phyloP scores from a whole-genome alignment of 2,888 invertebrate genomes.

The Augochlorella aurata region DNA sequence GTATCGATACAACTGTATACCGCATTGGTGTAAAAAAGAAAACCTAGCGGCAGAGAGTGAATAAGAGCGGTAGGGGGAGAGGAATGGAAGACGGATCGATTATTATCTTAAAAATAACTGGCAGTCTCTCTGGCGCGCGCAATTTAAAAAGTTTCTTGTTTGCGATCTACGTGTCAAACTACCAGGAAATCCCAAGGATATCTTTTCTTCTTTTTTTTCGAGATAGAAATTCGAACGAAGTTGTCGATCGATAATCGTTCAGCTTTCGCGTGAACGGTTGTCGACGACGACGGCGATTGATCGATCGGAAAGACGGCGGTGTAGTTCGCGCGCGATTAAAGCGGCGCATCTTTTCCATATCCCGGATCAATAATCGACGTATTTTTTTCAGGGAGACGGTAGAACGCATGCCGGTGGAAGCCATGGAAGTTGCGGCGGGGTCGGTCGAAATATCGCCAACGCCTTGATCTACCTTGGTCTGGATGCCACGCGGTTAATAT shows the following conservation, averaged over 20 bases:
- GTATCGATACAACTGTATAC: not conserved
- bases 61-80: not conserved
- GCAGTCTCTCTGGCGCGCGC: not conserved
- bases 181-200: not conserved
- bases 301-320: conserved; percentile 40
- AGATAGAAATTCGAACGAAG: not conserved
- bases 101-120: conserved; percentile 5
- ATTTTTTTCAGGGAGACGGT: conserved; percentile 87
- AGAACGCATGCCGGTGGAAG: conserved; percentile 88
- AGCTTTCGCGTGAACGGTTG: conserved; percentile 31
- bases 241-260: conserved; percentile 22
- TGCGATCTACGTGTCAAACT: not conserved
- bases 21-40: not conserved
- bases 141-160: not conserved
- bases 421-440: conserved; percentile 91
- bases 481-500: conserved; percentile 76
- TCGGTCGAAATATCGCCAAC: conserved; percentile 95
- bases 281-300: conserved; percentile 40
- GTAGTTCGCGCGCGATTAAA: conserved; percentile 45
- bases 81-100: not conserved
- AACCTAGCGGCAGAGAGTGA: not conserved
- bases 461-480: conserved; percentile 89
- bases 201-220: not conserved
- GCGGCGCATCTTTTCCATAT: conserved; percentile 51
- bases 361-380: conserved; percentile 60